A percentile compares a stretch with the other conserved stretches of the same genome.
These are phyloP conservation scores for Phragmatobia fuliginosa DNA, from an alignment of 2,888 invertebrate genomes.

Conservation along the genomic window DNA sequence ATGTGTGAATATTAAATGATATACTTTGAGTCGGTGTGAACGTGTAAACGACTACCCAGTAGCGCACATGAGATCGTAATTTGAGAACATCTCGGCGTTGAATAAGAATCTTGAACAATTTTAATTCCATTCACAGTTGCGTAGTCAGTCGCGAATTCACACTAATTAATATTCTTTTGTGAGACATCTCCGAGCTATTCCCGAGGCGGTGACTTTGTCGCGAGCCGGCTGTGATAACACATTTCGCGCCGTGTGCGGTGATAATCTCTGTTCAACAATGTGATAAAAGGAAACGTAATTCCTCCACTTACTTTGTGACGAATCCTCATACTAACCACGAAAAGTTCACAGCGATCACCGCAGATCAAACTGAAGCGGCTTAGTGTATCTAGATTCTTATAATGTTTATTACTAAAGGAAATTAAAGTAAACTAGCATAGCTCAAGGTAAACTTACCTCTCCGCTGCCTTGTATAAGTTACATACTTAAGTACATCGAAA, in stretches of 20 bases:
- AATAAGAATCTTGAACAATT: conserved; percentile 25
- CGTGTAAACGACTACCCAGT: conserved; percentile 11
- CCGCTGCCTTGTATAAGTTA: not conserved
- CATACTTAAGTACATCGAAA: too few relatives aligned
- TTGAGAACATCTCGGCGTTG: conserved; percentile 25
- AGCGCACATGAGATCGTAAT: conserved; percentile 22
- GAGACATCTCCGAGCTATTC: conserved; percentile 18
- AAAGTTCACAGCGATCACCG: too few relatives aligned
- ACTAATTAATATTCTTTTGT: conserved; percentile 44
- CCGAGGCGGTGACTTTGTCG: conserved; percentile 5
- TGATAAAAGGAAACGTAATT: not conserved
- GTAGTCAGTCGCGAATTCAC: conserved; percentile 17
- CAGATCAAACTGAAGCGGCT: too few relatives aligned
- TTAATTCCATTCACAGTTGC: conserved; percentile 31
- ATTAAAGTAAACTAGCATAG: not conserved
- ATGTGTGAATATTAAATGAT: not conserved
- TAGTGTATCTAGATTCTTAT: not conserved
- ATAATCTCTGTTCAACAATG: conserved; percentile 7
- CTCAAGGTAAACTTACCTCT: not conserved
- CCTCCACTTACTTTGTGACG: not conserved
- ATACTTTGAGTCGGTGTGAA: not conserved
- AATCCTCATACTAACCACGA: not conserved
- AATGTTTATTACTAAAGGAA: not conserved
- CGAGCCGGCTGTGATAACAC: not conserved
- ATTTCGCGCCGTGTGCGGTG: not conserved